Evolutionary conservation across 2,797 vertebrate genomes (phyloP), one percentile per base, ranked within the genome.

Genomic region (Chaunax sp.): DNA sequence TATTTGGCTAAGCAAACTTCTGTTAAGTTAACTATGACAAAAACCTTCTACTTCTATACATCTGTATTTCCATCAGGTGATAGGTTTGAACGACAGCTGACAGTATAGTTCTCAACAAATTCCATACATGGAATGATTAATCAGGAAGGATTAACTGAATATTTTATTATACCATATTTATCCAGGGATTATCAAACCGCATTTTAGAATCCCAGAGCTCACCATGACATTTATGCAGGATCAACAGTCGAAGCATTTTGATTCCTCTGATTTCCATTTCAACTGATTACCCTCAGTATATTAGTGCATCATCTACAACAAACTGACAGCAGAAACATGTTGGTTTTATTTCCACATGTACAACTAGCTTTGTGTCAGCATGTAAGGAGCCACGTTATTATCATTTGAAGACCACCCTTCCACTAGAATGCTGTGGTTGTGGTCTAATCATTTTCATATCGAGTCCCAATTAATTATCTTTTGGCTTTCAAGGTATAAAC

Each of bases 181-280:
- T 73, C 66, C 30, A 51, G 45, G 77, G 51, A 86, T 90, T 88
- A 87, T 73, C 60, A 76, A 70, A 69, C 60, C 57, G 80, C 75
- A 75, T 71, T 67, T 68, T 49, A 41, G 33, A 69, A 66, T 72
- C 72, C 62, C 35, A 12, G 56, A 50, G 46, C 50, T 80, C 59
- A 70, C 69, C 20, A 46, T 72, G 57, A 67, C 71, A 78, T 80
- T 64, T 50, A 72, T 67, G 63, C 56, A 60, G 43, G 74, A 78
- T 78, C 65, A 80, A 73, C 58, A 60, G 59, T 59, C 45, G 22
- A 54, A 40, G 35, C 23, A 73, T 62, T 64, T 80, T 65, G 54
- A 79, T 52, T 75, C n/a, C 41, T 69, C 38, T 35, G 37, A 64
- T 72, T 73, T 83, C 50, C 20, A 61, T 74, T 75, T 69, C 26